Evolutionary conservation across 2,797 vertebrate species (phyloP), one percentile per base, ranked within the genome.

Genomic region (Typhlichthys eigenmanni): DNA sequence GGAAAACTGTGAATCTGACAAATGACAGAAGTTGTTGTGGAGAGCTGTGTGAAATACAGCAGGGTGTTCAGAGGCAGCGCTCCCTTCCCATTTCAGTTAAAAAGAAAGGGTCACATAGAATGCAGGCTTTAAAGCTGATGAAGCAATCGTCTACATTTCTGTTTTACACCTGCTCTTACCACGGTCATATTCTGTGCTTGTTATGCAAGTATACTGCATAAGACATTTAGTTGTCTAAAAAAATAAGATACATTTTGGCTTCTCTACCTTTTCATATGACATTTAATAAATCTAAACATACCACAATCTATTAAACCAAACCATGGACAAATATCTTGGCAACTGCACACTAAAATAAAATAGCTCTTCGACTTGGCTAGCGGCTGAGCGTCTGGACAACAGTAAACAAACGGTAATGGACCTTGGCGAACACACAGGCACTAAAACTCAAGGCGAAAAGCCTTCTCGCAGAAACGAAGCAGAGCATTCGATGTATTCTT

Each of bases 1-100:
- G 19, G 61, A 68, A 53, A 29, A 7, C 13, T 34, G 17, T 24
- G 9, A 10, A 43, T 43, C 7, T 43, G 38, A 43, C 38, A 43
- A 43, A 43, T 43, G 7, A 43, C 38, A 43, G 9, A 43, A 43
- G 38, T 7, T 43, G 38, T 8, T 45, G 55, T 59, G 46, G 52
- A 60, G 69, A 48, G 58, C 14, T 11, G 12, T 5, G 34, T 72
- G 45, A 55, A 3, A 62, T 52, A 67, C 54, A 62, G 57, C 48
- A 60, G 34, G 56, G 16, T 11, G 16, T 54, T 56, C 60, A 52
- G 54, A 49, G 12, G 9, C 46, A 16, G 58, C 56, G 56, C 24
- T 38, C 38, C 45, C 47, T n/a, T 62, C 48, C 60, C n/a, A 45
- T 60, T 58, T 65, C 47, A 60, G 43, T 46, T 32, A 9, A 9